Evolutionary conservation across 2,888 invertebrate genomes (phyloP), one percentile per base, ranked within the genome.

Genomic region (Acleris literana): DNA sequence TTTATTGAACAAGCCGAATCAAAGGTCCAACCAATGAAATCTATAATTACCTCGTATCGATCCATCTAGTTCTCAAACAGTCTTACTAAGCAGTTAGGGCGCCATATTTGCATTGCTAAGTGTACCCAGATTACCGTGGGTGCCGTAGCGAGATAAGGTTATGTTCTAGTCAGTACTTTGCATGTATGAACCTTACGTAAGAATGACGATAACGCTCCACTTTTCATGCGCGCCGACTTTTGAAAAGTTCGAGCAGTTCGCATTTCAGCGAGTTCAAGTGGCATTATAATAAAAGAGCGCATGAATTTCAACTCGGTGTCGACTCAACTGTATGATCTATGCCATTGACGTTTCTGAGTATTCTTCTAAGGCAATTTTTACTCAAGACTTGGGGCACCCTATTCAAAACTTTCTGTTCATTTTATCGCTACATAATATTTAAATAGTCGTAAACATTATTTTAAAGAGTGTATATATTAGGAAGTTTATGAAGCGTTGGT

Each of bases 201-300:
- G 39, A 53, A 61, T 55, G 63, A 69, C 71, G 72, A 77, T 80
- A 82, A 78, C 81, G 77, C 78, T 77, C 81, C 74, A 81, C 79
- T 85, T 80, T 80, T 85, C 80, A 81, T 83, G 82, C 78, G 82
- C 78, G 73, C 76, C 71, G 77, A 73, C 75, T 82, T 72, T 75
- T 77, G 73, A 78, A 82, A 88, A 87, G 76, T 86, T 86, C 77
- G 69, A 74, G 75, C 75, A 82, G 77, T 81, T 78, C 74, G 74
- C 79, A 80, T 78, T 84, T 81, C 68, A 69, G 73, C 74, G 74
- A 79, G 77, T 82, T 84, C 80, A 82, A 86, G 83, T 82, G 80
- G 79, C 80, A 77, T 85, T 72, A 69, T 80, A 81, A 82, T 81
- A 81, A 81, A 83, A 83, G 78, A 79, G 72, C 78, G 78, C 78